Evolutionary conservation across 2,113 vertebrate species (phyloP).

Genomic region (Notothenia coriiceps): DNA sequence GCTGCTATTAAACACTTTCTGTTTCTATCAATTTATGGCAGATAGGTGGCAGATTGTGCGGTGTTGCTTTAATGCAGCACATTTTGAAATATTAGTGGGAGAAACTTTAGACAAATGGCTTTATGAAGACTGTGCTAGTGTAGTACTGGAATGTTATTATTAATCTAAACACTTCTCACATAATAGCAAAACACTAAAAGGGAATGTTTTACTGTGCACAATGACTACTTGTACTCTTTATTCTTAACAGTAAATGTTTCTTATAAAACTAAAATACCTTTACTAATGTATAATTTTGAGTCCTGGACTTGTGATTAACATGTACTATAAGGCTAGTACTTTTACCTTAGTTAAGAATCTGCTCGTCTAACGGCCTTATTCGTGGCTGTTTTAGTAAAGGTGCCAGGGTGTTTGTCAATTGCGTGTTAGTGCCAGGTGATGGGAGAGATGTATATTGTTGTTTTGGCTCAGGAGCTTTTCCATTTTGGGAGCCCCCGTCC

Average conservation of each 20-base stretch:
- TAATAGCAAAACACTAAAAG: not conserved
- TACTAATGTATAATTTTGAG: not conserved
- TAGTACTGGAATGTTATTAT: not conserved
- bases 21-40: not conserved
- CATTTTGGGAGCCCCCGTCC: conserved; percentile 65
- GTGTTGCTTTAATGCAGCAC: too few species aligned
- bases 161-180: not conserved
- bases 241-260: not conserved
- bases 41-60: not conserved
- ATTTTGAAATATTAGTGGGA: too few species aligned
- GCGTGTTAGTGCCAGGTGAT: conserved; percentile 17
- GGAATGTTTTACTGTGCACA: not conserved
- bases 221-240: not conserved
- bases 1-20: conserved; percentile 3
- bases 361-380: not conserved
- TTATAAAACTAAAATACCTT: not conserved
- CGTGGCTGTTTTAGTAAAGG: not conserved
- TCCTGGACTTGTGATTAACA: not conserved
- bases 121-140: not conserved
- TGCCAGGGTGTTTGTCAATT: not conserved
- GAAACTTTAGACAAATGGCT: not conserved
- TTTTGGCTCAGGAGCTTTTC: conserved; percentile 62
- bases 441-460: conserved; percentile 37
- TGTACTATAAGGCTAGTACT: not conserved
- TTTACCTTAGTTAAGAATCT: not conserved